These are phyloP conservation scores for Dreissena rostriformis DNA, from an alignment of 1,140 invertebrate species.

Conservation along the genomic window DNA sequence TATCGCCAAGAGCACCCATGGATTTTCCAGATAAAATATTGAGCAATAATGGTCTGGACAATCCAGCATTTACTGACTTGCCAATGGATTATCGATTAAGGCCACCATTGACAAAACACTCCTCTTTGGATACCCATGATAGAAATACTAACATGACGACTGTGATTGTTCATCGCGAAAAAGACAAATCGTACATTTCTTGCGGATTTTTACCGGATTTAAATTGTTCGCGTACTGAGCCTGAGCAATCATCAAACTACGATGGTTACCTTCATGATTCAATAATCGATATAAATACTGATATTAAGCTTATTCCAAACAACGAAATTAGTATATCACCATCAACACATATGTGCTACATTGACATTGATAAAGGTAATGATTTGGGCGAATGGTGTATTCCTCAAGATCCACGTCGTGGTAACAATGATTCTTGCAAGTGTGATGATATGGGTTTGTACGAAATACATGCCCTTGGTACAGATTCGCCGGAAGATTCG, in stretches of 20 bases:
- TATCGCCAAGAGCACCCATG: slow-evolving; percentile 37
- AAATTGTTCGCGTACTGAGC: slow-evolving; percentile 5
- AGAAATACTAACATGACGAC: slow-evolving; percentile 47
- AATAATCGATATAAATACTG: slow-evolving; percentile 41
- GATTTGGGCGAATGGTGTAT: neutral
- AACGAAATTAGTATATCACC: slow-evolving; percentile 19
- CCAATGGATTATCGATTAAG: slow-evolving; percentile 37
- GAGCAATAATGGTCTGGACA: slow-evolving; percentile 57
- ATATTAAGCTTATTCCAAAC: slow-evolving; percentile 9
- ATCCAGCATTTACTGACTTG: slow-evolving; percentile 62
- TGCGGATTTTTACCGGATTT: slow-evolving; percentile 30
- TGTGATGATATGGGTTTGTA: slow-evolving; percentile 42
- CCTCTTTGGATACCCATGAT: slow-evolving; percentile 44
- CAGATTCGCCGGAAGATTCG: slow-evolving; percentile 42
- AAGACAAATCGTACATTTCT: neutral
- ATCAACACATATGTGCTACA: neutral
- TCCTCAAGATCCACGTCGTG: neutral
- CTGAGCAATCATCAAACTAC: slow-evolving; percentile 21
- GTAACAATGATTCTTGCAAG: slow-evolving; percentile 1
- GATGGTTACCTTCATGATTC: slow-evolving; percentile 27
- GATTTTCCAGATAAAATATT: slow-evolving; percentile 35
- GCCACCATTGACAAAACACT: slow-evolving; percentile 35
- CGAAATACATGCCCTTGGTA: slow-evolving; percentile 30
- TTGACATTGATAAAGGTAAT: neutral
- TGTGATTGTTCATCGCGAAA: slow-evolving; percentile 43